A percentile compares a stretch with the other conserved stretches of the same genome.
Conservation (phyloP, 2,888 invertebrate genomes). For the Caenorhabditis macrosperma region DNA sequence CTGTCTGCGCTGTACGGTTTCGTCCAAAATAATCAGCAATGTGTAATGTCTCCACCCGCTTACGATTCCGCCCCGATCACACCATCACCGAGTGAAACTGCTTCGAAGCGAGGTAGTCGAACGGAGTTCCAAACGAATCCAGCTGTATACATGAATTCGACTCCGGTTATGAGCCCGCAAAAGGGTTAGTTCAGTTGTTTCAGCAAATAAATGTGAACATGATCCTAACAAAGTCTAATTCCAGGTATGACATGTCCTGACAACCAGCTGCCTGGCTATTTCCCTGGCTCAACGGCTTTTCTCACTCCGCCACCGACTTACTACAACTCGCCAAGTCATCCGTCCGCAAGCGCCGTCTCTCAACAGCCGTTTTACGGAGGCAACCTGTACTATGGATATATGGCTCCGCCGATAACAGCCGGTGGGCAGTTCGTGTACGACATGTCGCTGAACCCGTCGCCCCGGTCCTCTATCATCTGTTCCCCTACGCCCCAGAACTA, state of each 20-base stretch:
- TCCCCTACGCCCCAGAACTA: background rate
- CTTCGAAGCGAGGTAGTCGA: conserved; percentile 13
- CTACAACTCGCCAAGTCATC: conserved; percentile 20
- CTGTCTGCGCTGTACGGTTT: conserved; percentile 44
- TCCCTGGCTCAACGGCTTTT: conserved; percentile 22
- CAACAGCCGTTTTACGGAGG: conserved; percentile 27
- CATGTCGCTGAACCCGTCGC: background rate
- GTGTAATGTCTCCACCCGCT: conserved; percentile 5
- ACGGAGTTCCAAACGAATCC: conserved; percentile 7
- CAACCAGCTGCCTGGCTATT: conserved; percentile 2
- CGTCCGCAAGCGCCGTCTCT: background rate
- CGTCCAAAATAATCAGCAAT: conserved; percentile 28
- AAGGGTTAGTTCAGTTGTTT: conserved; percentile 4
- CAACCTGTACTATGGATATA: conserved; percentile 45
- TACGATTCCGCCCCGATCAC: conserved; percentile 34
- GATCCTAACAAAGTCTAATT: background rate
- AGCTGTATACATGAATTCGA: conserved; percentile 3
- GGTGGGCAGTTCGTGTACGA: background rate
- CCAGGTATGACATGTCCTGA: conserved; percentile 4
- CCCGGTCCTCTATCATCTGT: background rate
- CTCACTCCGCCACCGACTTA: conserved; percentile 34
- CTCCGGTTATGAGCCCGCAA: conserved; percentile 46
- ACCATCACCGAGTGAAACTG: conserved; percentile 10
- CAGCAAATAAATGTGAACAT: background rate
- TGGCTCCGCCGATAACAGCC: conserved; percentile 18